Base-by-base conservation (phyloP, 2,113 vertebrate species). In the Cheilinus undulatus region DNA sequence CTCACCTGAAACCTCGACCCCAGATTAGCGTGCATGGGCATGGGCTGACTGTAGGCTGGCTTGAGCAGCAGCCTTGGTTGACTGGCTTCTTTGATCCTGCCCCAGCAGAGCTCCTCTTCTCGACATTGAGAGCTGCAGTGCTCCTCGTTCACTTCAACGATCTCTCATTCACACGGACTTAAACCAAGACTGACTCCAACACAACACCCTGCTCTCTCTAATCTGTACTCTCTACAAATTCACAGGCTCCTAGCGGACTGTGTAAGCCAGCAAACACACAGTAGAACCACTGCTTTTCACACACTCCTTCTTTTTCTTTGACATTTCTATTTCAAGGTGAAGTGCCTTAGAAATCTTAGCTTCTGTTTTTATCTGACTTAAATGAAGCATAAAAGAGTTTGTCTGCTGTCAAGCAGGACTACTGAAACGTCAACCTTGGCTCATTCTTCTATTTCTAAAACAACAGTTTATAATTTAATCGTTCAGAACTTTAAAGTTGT, bases 21-120 rank as follows among this genome's bases (percentile, higher is more conserved):
- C 65, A 84, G 87, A 88, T 91, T 89, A 90, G 83, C 52, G 67
- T 60, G 61, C 74, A 43, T 71, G 83, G 69, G n/a, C n/a, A n/a
- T 79, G 89, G 87, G 84, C 85, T 86, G 83, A 86, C 82, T 86
- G 66, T 85, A 90, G 84, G 80, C 82, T 78, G 84, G 78, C 62
- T 84, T 84, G 83, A 87, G 84, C 85, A 65, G 85, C 53, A 69
- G 80, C 67, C 67, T 64, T 82, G 85, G 57, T 82, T 84, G 87
- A 76, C 80, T 84, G 78, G 68, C 20, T 80, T 83, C 85, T 91
- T 91, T 90, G 88, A 92, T 92, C 86, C 76, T 69, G 76, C 78
- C 83, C 80, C 83, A 73, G 73, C 26, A 64, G 84, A 83, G 82
- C 75, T 68, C 65, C 73, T 75, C 74, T 52, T 30, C 78, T 80